Conservation (phyloP, 2,888 invertebrate species). For the Zaprionus lineosus region DNA sequence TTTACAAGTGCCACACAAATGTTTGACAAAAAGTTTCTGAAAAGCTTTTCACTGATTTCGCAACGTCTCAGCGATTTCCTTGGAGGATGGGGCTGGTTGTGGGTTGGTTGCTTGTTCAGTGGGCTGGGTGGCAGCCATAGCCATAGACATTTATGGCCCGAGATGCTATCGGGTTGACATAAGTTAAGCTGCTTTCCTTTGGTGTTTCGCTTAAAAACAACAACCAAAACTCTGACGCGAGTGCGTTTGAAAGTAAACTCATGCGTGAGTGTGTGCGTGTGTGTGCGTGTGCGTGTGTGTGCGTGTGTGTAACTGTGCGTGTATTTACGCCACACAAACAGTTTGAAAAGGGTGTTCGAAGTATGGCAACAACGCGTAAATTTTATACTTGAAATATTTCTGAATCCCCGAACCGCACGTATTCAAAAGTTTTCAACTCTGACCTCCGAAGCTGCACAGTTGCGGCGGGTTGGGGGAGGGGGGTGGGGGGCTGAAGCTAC, state of each 20-base stretch:
- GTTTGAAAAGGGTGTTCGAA: slow-evolving; percentile 60
- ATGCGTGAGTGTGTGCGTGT: slow-evolving; percentile 10
- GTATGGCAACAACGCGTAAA: slow-evolving; percentile 58
- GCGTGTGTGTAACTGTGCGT: slow-evolving; percentile 17
- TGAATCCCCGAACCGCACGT: slow-evolving; percentile 55
- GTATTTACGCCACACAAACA: slow-evolving; percentile 34
- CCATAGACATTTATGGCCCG: slow-evolving; percentile 70
- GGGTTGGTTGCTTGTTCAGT: neutral
- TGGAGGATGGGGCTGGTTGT: slow-evolving; percentile 18
- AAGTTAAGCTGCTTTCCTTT: slow-evolving; percentile 75
- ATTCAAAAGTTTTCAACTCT: slow-evolving; percentile 52
- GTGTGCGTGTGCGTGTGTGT: slow-evolving; percentile 1
- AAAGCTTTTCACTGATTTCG: slow-evolving; percentile 73
- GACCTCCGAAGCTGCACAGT: neutral
- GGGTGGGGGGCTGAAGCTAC: no score
- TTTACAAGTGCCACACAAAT: slow-evolving; percentile 75
- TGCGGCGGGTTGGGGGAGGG: no score
- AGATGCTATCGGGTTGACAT: slow-evolving; percentile 76
- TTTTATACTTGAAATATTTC: slow-evolving; percentile 58
- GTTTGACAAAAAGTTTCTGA: slow-evolving; percentile 76
- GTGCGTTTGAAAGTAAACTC: slow-evolving; percentile 40
- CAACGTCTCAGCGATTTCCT: slow-evolving; percentile 72
- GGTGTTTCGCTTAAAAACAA: slow-evolving; percentile 58
- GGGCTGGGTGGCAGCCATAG: slow-evolving; percentile 8
- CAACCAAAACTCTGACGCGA: slow-evolving; percentile 27